Evolutionary conservation across 2,888 invertebrate genomes (phyloP), one percentile per base, ranked within the genome.

Genomic region (Epinotia demarniana): DNA sequence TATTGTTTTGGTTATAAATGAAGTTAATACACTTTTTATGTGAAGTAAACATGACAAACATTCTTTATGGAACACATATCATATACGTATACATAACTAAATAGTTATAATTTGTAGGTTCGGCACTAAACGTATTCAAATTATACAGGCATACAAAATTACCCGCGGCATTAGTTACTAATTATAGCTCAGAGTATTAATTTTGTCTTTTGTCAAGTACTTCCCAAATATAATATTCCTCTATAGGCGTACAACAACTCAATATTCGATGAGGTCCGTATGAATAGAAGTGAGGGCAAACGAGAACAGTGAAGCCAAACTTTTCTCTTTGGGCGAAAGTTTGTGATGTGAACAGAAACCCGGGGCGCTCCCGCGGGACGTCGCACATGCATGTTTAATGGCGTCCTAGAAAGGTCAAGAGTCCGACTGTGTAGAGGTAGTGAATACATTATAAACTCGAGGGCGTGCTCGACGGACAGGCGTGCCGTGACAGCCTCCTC

Each of bases 321-420:
- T 92, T 93, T 91, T 92, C 91, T 90, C 90, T 92, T 91, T 90
- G 89, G 88, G 84, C 82, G 79, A 88, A 90, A 90, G 89, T 91
- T 92, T 90, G 86, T 87, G 87, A 90, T 89, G 89, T 88, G 89
- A 90, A 90, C 88, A 88, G 89, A 88, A 87, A 86, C 86, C 86
- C 86, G 87, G 82, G 84, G 87, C 86, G 83, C 79, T 89, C 92
- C 88, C 89, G 81, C 80, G 90, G 90, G 92, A 90, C 86, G 82
- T 84, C 84, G 84, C 83, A 86, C 91, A 90, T 93, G 90, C 92
- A 93, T 92, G 90, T 92, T 92, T 93, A 92, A 93, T 93, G 89
- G 88, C 88, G 88, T 90, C 90, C 90, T 92, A 88, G 89, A 89
- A 90, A 93, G 93, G 93, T 93, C 93, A 93, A 92, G 90, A 90